Conservation (phyloP, 2,797 vertebrate species). For the Falco peregrinus region DNA sequence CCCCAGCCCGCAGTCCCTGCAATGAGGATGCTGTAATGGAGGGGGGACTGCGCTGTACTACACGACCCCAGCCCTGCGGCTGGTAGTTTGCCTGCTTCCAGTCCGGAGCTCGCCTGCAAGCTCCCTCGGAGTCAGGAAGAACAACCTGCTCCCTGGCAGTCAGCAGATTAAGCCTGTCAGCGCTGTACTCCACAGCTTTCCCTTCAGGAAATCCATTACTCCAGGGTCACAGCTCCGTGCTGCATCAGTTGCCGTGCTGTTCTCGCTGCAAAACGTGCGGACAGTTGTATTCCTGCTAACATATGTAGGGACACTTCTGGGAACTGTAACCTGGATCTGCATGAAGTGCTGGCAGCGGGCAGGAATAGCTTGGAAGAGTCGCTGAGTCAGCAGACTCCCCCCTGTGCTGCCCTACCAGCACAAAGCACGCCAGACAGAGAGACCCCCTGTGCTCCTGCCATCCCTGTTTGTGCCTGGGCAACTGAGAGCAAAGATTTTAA, state of each 20-base stretch:
- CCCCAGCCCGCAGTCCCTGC: not conserved
- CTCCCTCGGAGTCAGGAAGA: not conserved
- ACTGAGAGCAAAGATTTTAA: not conserved
- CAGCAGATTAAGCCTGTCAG: not conserved
- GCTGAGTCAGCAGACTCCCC: not conserved
- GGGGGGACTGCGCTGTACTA: not conserved
- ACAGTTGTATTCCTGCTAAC: not conserved
- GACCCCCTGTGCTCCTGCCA: not conserved
- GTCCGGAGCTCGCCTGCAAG: not conserved
- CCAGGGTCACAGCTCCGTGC: not conserved
- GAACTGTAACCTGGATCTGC: not conserved
- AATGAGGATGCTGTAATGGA: not conserved
- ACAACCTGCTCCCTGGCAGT: not conserved
- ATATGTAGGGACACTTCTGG: not conserved
- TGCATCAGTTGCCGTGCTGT: not conserved
- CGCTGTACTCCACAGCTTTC: not conserved
- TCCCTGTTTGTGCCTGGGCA: not conserved
- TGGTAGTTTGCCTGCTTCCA: not conserved
- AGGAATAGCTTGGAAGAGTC: not conserved
- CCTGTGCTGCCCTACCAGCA: not conserved
- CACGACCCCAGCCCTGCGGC: not conserved
- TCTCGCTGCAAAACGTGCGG: not conserved
- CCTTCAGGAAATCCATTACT: not conserved
- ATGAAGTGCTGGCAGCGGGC: not conserved
- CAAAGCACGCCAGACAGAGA: not conserved